These are phyloP conservation scores for Pterobdella sp. DNA, from an alignment of 2,888 invertebrate genomes.

Conservation along the genomic window DNA sequence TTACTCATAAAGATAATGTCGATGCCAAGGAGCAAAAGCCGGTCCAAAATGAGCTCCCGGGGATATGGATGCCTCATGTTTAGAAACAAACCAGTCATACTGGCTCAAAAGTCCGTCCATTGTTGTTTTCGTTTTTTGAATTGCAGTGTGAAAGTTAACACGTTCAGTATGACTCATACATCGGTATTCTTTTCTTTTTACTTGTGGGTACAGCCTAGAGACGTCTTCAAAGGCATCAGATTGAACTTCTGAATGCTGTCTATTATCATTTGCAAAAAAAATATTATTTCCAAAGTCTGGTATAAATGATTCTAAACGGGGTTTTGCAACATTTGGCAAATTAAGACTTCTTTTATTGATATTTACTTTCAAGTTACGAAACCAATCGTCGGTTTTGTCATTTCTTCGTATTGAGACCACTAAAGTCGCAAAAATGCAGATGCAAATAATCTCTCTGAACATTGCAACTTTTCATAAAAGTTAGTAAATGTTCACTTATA, in stretches of 20 bases:
- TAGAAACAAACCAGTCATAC: slow-evolving; percentile 11
- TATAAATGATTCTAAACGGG: not conserved
- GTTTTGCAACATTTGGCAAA: not conserved
- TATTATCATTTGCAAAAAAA: too few species aligned
- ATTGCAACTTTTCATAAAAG: too few species aligned
- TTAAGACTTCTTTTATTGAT: not conserved
- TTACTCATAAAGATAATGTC: slow-evolving; percentile 11
- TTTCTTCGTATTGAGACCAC: not conserved
- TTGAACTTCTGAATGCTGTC: not conserved
- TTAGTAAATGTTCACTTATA: too few species aligned
- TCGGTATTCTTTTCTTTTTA: slow-evolving; percentile 19
- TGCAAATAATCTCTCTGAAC: too few species aligned
- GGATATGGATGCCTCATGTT: not conserved
- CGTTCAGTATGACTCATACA: slow-evolving; percentile 9
- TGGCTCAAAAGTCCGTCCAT: slow-evolving; percentile 13
- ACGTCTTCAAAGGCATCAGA: not conserved
- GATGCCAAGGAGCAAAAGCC: slow-evolving; percentile 16
- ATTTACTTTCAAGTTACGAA: not conserved
- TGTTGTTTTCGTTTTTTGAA: slow-evolving; percentile 12
- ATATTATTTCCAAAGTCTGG: too few species aligned
- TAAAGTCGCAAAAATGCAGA: too few species aligned
- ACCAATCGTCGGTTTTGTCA: not conserved
- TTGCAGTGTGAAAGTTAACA: not conserved
- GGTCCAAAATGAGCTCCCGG: slow-evolving; percentile 17
- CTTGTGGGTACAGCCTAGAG: not conserved